Base-by-base conservation (phyloP, 1,140 invertebrate species). In the Heliothis virescens region DNA sequence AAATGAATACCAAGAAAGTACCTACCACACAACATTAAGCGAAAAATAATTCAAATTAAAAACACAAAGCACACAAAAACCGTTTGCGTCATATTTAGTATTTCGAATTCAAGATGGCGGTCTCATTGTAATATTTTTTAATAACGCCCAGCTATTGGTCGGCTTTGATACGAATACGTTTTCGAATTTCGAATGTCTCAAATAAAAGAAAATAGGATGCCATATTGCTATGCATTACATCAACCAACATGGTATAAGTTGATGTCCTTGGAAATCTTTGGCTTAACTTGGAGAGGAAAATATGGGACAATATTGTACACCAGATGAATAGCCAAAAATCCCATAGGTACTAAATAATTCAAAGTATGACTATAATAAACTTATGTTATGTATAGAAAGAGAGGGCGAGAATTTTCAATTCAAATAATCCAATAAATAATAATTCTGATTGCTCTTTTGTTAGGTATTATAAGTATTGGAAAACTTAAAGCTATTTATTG, bases 81-180 rank as follows among this genome's bases (percentile, higher is more conserved):
- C n/a, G 13, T 62, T 62, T 62, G 15, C 16, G 60, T 41, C 12
- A 41, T 13, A 34, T 41, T 63, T 47, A 34, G 3, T 16, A 63
- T n/a, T 41, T 41, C 15, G 9, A 41, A 41, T 65, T 65, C 16
- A 65, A 65, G n/a, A 65, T 18, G 34, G 62, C 41, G 47, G 57
- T 53, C 57, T 81, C 55, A 47, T 69, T 69, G 65, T 52, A 52
- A 52, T 52, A 52, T 69, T 69, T 52, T 67, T 18, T 18, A 62
- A 62, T 59, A 59, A 18, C 18, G 9, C 10, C n/a, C 21, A 26
- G 18, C 59, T 69, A 52, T 69, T 52, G 48, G 65, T 18, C 48
- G 65, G 41, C 21, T 69, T 69, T 69, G 65, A 69, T 18, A 13
- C 9, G 53, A 52, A 2, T 16, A 69, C 48, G 48, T 26, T 52